Base-by-base conservation (phyloP, 2,113 vertebrate species). In the Acanthochromis polyacanthus region DNA sequence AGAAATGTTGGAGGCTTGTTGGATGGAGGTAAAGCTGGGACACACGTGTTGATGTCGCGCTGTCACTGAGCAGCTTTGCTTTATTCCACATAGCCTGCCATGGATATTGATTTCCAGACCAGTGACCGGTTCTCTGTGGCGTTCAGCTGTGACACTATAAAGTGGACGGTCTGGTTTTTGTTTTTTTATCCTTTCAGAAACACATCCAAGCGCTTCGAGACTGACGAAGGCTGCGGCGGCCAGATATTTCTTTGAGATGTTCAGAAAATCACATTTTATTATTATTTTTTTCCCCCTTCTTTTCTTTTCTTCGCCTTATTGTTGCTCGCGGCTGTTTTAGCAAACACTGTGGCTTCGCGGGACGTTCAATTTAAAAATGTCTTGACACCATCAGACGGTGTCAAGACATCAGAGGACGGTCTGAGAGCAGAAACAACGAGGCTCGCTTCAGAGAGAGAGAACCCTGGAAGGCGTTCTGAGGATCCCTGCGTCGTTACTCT, bases 21-120 rank as follows among this genome's bases (percentile, higher is more conserved):
- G 20, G 52, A 65, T 64, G 50, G 77, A 40, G 30, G 30, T 30
- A 30, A 30, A 30, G 30, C 4, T 53, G 40, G 40, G 57, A 59
- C 12, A 11, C 62, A 40, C 66, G 61, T 56, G 69, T 82, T 51
- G 17, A 38, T 71, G 75, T 64, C 76, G 58, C 53, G 77, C 58
- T 89, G 87, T 87, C 87, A 87, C 81, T 86, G 81, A 86, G 62
- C 40, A 59, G 48, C 0, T 5, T 38, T 78, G 70, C 80, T 87
- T 86, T 88, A 86, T 88, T 83, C 75, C 70, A 86, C 79, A 78
- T 81, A 75, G 65, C 40, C 71, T 46, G 30, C 71, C 80, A 78
- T 48, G 45, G 68, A 14, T 89, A 89, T 88, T 81, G 88, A 90
- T 90, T 90, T 66, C 45, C 43, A 81, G 62, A 77, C 66, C 60